Evolutionary conservation across 2,113 vertebrate genomes (phyloP).

Genomic region (Kryptolebias marmoratus): DNA sequence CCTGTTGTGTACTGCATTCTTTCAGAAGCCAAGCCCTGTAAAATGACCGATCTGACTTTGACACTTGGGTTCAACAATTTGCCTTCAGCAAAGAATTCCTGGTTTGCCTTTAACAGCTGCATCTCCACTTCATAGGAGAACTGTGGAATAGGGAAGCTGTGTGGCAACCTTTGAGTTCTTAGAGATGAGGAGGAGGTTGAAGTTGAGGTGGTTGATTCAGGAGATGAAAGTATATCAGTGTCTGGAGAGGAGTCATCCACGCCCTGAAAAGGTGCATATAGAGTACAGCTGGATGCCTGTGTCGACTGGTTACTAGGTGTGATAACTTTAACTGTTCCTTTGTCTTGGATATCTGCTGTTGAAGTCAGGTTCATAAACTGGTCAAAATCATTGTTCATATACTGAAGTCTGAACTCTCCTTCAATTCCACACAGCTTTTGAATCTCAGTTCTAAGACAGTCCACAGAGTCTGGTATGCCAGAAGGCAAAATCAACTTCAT

Average conservation of each 20-base stretch:
- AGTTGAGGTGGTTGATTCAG: background rate
- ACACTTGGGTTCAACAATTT: background rate
- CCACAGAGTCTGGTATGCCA: constrained; percentile 13
- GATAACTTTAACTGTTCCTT: constrained; percentile 9
- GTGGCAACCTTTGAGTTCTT: background rate
- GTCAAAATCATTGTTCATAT: constrained; percentile 16
- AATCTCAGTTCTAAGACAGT: constrained; percentile 19
- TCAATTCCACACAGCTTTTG: constrained; percentile 15
- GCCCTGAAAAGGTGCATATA: background rate
- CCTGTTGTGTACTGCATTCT: constrained; percentile 17
- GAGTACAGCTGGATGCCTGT: background rate
- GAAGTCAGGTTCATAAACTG: constrained; percentile 13
- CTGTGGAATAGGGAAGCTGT: background rate
- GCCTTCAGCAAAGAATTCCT: background rate
- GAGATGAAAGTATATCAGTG: background rate
- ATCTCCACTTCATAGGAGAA: constrained; percentile 7
- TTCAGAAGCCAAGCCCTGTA: constrained; percentile 32
- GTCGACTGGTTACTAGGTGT: background rate
- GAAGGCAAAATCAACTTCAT: constrained; percentile 7
- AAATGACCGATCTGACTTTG: constrained; percentile 4
- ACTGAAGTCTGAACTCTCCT: constrained; percentile 15
- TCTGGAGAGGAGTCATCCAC: constrained; percentile 3
- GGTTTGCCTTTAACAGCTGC: background rate
- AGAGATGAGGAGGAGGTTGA: background rate
- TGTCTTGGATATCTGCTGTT: constrained; percentile 15